Base-by-base conservation (phyloP, 2,888 invertebrate genomes). In the Perithous albicinctus region DNA sequence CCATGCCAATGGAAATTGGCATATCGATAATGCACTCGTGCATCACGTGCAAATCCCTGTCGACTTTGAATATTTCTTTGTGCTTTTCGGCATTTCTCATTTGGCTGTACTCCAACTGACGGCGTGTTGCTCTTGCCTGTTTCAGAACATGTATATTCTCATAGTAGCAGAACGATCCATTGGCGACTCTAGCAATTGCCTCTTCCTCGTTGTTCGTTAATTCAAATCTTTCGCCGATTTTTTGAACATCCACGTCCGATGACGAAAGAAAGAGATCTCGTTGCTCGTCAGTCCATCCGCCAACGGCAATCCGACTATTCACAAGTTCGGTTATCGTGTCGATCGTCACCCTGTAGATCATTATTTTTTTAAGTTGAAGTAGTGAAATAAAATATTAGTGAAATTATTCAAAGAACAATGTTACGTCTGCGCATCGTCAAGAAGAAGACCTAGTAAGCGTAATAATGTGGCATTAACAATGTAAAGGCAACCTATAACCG, bases 1-100 rank as follows among this genome's bases (percentile, higher is more conserved):
- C 96, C 87, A 97, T 94, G 0, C 97, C 97, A 81, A 97, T 93
- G 0, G 97, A 96, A 69, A 97, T 95, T 0, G 97, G 97, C 94
- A 97, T 96, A 85, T 96, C 95, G 4, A 97, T 95, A 0, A 96
- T 95, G 90, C 97, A 97, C 83, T 97, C 96, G 1, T 94, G 93
- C 97, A 97, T 97, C 8, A 97, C 96, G 87, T 97, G 97, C 73
- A 97, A 92, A 90, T 94, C 94, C 78, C 94, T 93, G 70, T 94
- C 93, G 3, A 82, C 78, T 51, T 84, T 81, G 10, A 83, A 61
- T n/a, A 46, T 79, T 6, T 83, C 73, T 4, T 84, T 79, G 5
- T 82, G 54, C 29, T 67, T 67, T 0, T 76, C 83, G 64, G 90
- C 86, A 78, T 90, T 89, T 32, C 89, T 87, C 4, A 87, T 80